These are phyloP conservation scores for Upupa epops DNA, from an alignment of 2,113 vertebrate species.

Conservation along the genomic window DNA sequence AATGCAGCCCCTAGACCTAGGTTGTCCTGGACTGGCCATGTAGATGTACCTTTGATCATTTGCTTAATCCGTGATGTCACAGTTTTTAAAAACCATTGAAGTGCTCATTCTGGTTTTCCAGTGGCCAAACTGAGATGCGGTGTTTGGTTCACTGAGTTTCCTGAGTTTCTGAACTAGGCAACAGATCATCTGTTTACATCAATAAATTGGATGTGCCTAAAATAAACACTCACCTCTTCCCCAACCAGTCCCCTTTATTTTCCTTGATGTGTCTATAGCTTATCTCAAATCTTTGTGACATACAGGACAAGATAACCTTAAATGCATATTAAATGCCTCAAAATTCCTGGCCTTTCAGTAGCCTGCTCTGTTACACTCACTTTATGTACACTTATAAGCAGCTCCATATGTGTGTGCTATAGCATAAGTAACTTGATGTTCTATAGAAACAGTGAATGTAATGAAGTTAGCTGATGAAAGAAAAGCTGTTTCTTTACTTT, in stretches of 20 bases:
- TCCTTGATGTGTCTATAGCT: not conserved
- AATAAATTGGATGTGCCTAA: not conserved
- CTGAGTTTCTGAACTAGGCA: not conserved
- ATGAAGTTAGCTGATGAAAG: conserved; percentile 71
- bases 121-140: not conserved
- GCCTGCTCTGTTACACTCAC: conserved; percentile 25
- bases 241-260: not conserved
- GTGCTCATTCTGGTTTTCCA: not conserved
- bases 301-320: conserved; percentile 27
- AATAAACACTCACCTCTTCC: not conserved
- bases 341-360: conserved; percentile 57
- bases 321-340: conserved; percentile 34
- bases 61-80: not conserved
- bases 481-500: conserved; percentile 72
- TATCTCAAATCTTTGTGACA: conserved; percentile 1
- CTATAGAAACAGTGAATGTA: conserved; percentile 44
- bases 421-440: conserved; percentile 36
- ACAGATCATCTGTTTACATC: not conserved
- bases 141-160: not conserved
- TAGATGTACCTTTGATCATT: not conserved
- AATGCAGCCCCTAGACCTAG: not conserved
- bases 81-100: not conserved
- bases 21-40: not conserved
- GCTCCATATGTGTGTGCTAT: conserved; percentile 61
- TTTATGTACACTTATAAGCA: conserved; percentile 59